Evolutionary conservation across 1,140 invertebrate genomes (phyloP), one percentile per base, ranked within the genome.

Genomic region (Riptortus pedestris): DNA sequence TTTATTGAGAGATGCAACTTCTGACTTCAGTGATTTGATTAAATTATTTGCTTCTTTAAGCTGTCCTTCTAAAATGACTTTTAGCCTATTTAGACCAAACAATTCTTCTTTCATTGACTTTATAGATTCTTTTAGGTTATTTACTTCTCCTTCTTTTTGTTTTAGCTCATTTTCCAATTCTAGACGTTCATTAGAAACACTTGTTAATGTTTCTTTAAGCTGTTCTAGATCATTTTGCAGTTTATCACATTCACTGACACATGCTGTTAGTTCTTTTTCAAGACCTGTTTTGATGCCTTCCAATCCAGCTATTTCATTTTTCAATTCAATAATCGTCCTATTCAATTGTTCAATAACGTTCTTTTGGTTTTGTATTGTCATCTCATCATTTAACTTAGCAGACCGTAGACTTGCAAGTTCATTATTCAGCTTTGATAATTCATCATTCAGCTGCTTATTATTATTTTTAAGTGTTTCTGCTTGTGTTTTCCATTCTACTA

Each of bases 31-130:
- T 22, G 4, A 26, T 2, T 1, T 7, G 2, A 58, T 43, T 16
- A 9, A 2, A 11, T 43, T 20, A 16, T 57, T 24, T 3, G 31
- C n/a, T 1, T 28, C 29, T 14, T 31, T 57, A 1, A 57, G 27
- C 2, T 66, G n/a, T 27, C 24, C 45, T 52, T 66, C 65, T 14
- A 62, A 26, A 18, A 16, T 27, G 2, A 16, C 29, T 51, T 61
- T 62, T 16, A 66, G 11, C 48, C 33, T 45, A 11, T 58, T 38
- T 12, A 66, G 27, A 26, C 65, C 65, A 9, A n/a, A 27, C 18
- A 66, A 5, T 51, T 66, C 43, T 18, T 66, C 60, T 62, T 57
- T 57, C n/a, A 58, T 28, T 38, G 60, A 2, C 18, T 29, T 58
- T 12, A 22, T 47, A n/a, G 7, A 26, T 27, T 9, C 60, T 18